A percentile compares a stretch with the other conserved stretches of the same genome.
These are phyloP conservation scores for Conus ventricosus DNA, from an alignment of 1,140 invertebrate species.

Conservation along the genomic window DNA sequence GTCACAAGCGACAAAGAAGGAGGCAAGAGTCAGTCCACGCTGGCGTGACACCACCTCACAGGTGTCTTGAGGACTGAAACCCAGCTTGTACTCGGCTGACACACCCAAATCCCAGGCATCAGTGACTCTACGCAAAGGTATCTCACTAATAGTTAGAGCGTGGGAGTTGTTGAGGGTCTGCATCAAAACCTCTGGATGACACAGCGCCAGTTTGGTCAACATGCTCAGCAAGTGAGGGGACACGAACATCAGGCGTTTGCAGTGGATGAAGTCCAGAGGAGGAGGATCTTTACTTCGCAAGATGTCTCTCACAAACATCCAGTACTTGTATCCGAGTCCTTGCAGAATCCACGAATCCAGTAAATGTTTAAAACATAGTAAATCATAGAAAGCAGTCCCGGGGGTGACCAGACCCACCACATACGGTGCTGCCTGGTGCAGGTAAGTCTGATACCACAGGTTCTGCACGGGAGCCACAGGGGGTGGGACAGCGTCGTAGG, in stretches of 20 bases:
- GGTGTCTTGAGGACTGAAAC: background rate
- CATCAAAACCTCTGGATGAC: constrained; percentile 15
- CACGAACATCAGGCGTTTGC: background rate
- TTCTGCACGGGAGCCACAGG: constrained; percentile 13
- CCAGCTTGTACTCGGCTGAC: background rate
- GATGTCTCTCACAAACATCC: background rate
- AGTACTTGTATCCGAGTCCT: constrained; percentile 1
- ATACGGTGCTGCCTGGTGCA: background rate
- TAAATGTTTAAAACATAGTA: constrained; percentile 30
- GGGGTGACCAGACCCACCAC: background rate
- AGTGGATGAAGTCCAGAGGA: background rate
- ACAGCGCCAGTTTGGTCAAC: constrained; percentile 18
- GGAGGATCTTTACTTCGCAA: background rate
- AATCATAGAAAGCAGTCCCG: constrained; percentile 12
- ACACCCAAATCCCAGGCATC: background rate
- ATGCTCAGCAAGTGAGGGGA: background rate
- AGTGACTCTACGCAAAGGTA: background rate
- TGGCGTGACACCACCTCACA: constrained; percentile 12
- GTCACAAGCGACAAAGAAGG: constrained; percentile 12
- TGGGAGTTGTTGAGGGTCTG: constrained; percentile 20
- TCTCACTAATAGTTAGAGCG: background rate
- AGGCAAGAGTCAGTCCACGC: background rate
- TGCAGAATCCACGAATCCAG: constrained; percentile 23
- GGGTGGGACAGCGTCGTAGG: background rate
- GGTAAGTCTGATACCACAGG: constrained; percentile 15